Conservation (phyloP, 1,140 invertebrate genomes). For the Achroia grisella region DNA sequence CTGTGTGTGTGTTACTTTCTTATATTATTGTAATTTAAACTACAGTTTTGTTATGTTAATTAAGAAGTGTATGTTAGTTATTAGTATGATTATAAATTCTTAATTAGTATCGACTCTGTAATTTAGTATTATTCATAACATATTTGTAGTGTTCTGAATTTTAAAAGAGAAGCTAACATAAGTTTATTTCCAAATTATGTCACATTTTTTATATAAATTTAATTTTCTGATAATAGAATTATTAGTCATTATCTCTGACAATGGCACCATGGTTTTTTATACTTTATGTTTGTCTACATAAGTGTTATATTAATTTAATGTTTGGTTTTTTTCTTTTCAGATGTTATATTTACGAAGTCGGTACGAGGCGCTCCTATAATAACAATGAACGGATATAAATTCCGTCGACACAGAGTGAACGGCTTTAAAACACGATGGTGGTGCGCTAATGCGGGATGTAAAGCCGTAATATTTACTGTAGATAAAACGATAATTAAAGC, state of each 20-base stretch:
- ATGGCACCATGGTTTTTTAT: not conserved
- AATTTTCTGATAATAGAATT: not conserved
- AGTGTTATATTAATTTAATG: not conserved
- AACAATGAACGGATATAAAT: conserved; percentile 20
- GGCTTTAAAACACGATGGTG: conserved; percentile 23
- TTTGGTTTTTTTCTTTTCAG: conserved; percentile 8
- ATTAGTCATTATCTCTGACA: not conserved
- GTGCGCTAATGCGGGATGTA: conserved; percentile 19
- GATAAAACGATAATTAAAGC: not conserved
- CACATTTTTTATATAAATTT: not conserved
- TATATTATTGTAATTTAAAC: too few species aligned
- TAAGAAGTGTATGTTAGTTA: too few species aligned
- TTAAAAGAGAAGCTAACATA: not conserved
- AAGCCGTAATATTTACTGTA: not conserved
- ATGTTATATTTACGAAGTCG: conserved; percentile 7
- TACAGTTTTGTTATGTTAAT: too few species aligned
- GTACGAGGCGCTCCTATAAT: conserved; percentile 20
- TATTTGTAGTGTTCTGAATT: too few species aligned
- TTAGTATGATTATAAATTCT: too few species aligned
- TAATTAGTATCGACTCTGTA: too few species aligned
- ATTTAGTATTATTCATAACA: too few species aligned
- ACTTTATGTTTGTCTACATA: not conserved
- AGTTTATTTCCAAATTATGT: not conserved
- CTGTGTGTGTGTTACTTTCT: too few species aligned
- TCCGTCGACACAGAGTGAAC: conserved; percentile 11